Percentiles rank a stretch among this genome's conserved stretches.
Conservation (phyloP, 1,140 invertebrate genomes). For the Zophobas morio region DNA sequence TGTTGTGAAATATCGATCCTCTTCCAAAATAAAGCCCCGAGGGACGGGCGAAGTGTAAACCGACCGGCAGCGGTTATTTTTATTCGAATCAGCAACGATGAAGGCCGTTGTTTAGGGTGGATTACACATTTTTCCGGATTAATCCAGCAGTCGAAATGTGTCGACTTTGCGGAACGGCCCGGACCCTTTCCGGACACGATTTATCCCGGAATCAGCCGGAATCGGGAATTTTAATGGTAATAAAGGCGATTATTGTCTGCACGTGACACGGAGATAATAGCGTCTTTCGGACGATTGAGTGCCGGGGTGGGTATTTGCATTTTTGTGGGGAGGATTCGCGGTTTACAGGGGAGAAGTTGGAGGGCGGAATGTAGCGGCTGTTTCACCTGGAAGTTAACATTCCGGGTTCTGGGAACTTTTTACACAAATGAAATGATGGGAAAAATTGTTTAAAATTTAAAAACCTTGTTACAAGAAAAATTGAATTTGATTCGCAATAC, state of each 20-base stretch:
- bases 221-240: slow-evolving; percentile 10
- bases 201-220: slow-evolving; percentile 13
- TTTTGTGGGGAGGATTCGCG: too few species aligned
- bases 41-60: slow-evolving; percentile 10
- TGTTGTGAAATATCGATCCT: slow-evolving; percentile 14
- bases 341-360: too few species aligned
- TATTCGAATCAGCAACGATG: slow-evolving; percentile 32
- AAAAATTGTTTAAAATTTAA: too few species aligned
- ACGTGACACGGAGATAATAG: background rate
- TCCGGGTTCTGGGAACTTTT: too few species aligned
- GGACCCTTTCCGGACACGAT: slow-evolving; percentile 4
- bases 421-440: too few species aligned
- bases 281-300: background rate
- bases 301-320: too few species aligned
- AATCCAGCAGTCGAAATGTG: slow-evolving; percentile 13
- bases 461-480: too few species aligned
- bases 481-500: too few species aligned
- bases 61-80: slow-evolving; percentile 17
- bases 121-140: slow-evolving; percentile 22
- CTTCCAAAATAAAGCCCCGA: background rate
- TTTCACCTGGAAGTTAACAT: too few species aligned
- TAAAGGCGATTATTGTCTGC: background rate
- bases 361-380: too few species aligned
- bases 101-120: slow-evolving; percentile 24
- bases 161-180: slow-evolving; percentile 16